Evolutionary conservation across 2,113 vertebrate genomes (phyloP), one percentile per base, ranked within the genome.

Genomic region (Myiozetetes cayanensis): DNA sequence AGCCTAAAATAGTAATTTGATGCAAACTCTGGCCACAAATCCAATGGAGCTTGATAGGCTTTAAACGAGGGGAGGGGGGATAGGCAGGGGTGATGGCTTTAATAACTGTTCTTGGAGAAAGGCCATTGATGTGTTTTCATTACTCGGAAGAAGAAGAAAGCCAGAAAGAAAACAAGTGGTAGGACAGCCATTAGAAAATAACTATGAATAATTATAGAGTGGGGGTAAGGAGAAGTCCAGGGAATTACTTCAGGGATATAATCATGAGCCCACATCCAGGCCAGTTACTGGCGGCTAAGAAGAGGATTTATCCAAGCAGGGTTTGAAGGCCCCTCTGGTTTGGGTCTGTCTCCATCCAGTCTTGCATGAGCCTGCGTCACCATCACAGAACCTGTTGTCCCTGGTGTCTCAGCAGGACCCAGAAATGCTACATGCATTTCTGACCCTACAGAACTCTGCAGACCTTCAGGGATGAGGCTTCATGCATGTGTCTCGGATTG

Each of bases 111-210:
- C 87, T 94, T 97, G 95, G 93, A 96, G 85, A 91, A 93, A 92
- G 55, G 93, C 94, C 93, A 96, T 23, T 67, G 86, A 84, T 96
- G 70, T 92, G 81, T 94, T 96, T 95, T 95, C 86, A 92, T 96
- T 95, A 89, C 80, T 89, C 28, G 1, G 90, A 94, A 94, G 85
- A 95, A 93, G 90, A 91, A 94, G 93, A 87, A 94, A 96, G 92
- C 92, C 95, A 95, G 88, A 96, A 96, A 93, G 94, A 97, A 97
- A 96, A 97, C 94, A 96, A 96, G 96, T 97, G 94, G 94, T 93
- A 96, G 88, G 90, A 85, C 89, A 93, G 83, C 58, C 88, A 90
- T 96, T 93, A 96, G 94, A 97, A 96, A 95, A 92, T 96, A 96
- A 95, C 84, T 93, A 89, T 89, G 83, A 93, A 87, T 95, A 94